Conservation (phyloP, 2,797 vertebrate genomes). For the Orientallactaga sibirica region DNA sequence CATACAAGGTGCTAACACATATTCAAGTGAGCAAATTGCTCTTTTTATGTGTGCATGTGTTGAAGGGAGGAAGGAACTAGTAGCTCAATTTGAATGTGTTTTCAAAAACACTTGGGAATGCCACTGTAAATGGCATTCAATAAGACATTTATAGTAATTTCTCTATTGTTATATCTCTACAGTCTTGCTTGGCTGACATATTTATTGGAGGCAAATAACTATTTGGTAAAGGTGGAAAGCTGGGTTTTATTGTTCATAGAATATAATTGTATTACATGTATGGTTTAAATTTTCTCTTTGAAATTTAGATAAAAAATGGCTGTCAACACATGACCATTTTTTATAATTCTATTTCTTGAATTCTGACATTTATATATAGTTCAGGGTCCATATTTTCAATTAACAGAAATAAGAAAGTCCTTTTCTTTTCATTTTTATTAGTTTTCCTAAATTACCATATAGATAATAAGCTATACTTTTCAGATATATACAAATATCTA, state of each 20-base stretch:
- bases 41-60: not conserved
- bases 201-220: slow-evolving; percentile 5
- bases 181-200: not conserved
- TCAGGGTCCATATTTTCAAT: not conserved
- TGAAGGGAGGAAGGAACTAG: not conserved
- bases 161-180: not conserved
- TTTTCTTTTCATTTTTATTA: not conserved
- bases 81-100: not conserved
- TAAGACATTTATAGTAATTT: not conserved
- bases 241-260: slow-evolving; percentile 58
- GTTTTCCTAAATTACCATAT: not conserved
- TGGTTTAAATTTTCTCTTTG: slow-evolving; percentile 67
- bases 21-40: not conserved
- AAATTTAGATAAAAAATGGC: slow-evolving; percentile 74
- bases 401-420: accelerated
- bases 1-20: not conserved
- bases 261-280: slow-evolving; percentile 23
- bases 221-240: not conserved
- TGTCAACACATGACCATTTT: not conserved
- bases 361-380: not conserved
- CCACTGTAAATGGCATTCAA: not conserved
- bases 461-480: not conserved
- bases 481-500: not conserved
- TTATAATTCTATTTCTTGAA: not conserved
- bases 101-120: not conserved